Evolutionary conservation across 2,888 invertebrate species (phyloP), one percentile per base, ranked within the genome.

Genomic region (Deilephila elpenor): DNA sequence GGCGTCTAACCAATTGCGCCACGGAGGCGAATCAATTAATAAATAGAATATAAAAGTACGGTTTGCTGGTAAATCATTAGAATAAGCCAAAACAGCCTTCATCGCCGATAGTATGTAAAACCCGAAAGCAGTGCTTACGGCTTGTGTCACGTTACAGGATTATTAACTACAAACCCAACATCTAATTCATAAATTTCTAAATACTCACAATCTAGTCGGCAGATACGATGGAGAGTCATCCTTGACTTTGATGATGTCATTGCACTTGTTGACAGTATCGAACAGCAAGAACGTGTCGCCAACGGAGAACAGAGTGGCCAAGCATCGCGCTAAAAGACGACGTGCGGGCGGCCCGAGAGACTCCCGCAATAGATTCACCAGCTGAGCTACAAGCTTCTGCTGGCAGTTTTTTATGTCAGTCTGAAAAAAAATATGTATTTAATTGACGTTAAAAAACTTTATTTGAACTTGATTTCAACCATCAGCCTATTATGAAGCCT

Each of bases 191-290:
- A 64, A 29, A 60, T 61, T 71, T 44, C 72, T 1, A 32, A 17
- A 73, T 96, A 96, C 97, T 97, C 95, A 99, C 99, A 99, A 94
- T 95, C 98, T 97, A 4, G 98, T 98, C 11, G 99, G 98, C 79
- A 99, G 95, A 90, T 98, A 99, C 82, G 98, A 98, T 0, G 99
- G 99, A 0, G 99, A 99, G 89, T 99, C 99, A 95, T 99, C 99
- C 89, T 99, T 99, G 83, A 98, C 98, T 91, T 98, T 98, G 74
- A 99, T 96, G 80, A 99, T 98, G 86, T 99, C 99, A 95, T 99
- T 99, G 94, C 99, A 99, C 83, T 98, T 98, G 92, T 99, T 99
- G 73, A 99, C 98, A 3, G 99, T 99, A 83, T 99, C 99, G 90
- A 99, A 99, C 62, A 99, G 96, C 75, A 98, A 95, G 90, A 99